Evolutionary conservation across 2,797 vertebrate genomes (phyloP).

Genomic region (Pseudomugil gertrudae): DNA sequence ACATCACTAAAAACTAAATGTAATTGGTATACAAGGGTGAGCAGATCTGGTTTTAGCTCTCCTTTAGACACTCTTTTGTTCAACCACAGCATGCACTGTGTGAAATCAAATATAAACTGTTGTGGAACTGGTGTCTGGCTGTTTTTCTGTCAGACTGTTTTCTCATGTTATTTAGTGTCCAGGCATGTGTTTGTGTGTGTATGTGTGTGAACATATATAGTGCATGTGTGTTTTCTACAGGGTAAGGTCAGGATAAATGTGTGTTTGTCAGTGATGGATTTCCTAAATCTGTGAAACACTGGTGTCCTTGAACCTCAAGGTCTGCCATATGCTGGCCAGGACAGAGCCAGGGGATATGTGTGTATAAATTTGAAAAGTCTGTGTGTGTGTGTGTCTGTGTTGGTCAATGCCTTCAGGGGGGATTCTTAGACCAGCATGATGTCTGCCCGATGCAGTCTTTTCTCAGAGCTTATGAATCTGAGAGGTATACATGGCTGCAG

Average conservation of each 20-base stretch:
- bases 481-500: slow-evolving; percentile 9
- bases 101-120: slow-evolving; percentile 35
- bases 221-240: slow-evolving; percentile 43
- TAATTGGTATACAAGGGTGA: slow-evolving; percentile 24
- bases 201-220: slow-evolving; percentile 12
- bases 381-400: not conserved
- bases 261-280: slow-evolving; percentile 80
- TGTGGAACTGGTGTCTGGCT: slow-evolving; percentile 30
- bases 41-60: slow-evolving; percentile 18
- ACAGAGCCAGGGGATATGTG: slow-evolving; percentile 59
- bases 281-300: slow-evolving; percentile 73
- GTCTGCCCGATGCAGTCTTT: slow-evolving; percentile 36
- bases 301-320: slow-evolving; percentile 81
- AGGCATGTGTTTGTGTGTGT: not conserved
- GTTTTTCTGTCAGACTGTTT: slow-evolving; percentile 29
- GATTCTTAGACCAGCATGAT: slow-evolving; percentile 32
- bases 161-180: slow-evolving; percentile 16
- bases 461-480: slow-evolving; percentile 48
- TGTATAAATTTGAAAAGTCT: slow-evolving; percentile 11
- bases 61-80: slow-evolving; percentile 16
- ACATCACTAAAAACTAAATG: slow-evolving; percentile 14
- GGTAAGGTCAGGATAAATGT: slow-evolving; percentile 66
- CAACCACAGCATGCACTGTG: slow-evolving; percentile 28
- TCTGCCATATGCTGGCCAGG: slow-evolving; percentile 75
- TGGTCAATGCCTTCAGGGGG: slow-evolving; percentile 12